A percentile compares a stretch with the other conserved stretches of the same genome.
Evolutionary conservation across 2,113 vertebrate genomes (phyloP).

Genomic region (Strigops habroptila): DNA sequence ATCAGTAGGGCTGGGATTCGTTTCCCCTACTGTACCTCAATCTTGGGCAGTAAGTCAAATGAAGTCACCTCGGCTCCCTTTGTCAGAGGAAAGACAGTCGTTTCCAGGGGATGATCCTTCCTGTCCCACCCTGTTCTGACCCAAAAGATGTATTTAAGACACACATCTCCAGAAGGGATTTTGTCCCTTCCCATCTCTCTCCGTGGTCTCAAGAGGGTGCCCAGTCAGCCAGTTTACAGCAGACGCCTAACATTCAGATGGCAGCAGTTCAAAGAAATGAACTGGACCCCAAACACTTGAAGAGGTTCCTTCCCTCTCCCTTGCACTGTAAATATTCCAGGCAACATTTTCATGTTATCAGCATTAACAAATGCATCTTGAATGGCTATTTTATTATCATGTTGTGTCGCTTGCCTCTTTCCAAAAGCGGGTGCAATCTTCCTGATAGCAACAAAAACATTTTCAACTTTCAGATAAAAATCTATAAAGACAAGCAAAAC

Average conservation of each 20-base stretch:
- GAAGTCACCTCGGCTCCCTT: background rate
- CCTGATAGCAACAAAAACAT: slow-evolving; percentile 6
- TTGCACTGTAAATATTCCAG: background rate
- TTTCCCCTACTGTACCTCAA: background rate
- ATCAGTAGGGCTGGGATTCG: slow-evolving; percentile 20
- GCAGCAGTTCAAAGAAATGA: background rate
- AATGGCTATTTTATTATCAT: slow-evolving; percentile 31
- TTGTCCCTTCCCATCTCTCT: background rate
- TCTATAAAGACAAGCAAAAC: slow-evolving; percentile 46
- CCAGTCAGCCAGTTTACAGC: background rate
- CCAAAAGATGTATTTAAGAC: background rate
- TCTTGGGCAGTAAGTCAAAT: slow-evolving; percentile 22
- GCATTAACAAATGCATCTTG: slow-evolving; percentile 32
- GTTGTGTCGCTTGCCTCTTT: background rate
- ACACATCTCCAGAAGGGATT: background rate
- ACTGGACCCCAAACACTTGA: background rate
- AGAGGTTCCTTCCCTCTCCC: background rate
- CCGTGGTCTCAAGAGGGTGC: background rate
- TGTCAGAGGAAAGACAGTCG: background rate
- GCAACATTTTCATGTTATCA: slow-evolving; percentile 16
- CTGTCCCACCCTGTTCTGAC: background rate
- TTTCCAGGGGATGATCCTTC: background rate
- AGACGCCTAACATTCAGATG: background rate
- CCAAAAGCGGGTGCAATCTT: slow-evolving; percentile 15
- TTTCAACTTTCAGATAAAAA: slow-evolving; percentile 56